Evolutionary conservation across 2,113 vertebrate genomes (phyloP), one percentile per base, ranked within the genome.

Genomic region (Crotalus viridis): DNA sequence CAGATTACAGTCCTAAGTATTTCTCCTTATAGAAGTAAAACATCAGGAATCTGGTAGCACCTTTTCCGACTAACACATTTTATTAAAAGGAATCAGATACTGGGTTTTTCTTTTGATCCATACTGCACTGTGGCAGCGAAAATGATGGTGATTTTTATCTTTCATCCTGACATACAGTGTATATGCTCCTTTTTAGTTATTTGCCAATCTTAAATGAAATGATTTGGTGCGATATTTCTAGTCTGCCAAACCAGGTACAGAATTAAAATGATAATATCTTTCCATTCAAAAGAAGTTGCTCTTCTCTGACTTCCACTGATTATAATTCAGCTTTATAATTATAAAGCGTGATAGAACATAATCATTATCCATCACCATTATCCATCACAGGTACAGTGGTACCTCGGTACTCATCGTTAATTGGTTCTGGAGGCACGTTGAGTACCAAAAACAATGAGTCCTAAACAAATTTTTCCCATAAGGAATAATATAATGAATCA

Each of bases 221-320:
- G 89, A 48, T 89, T 22, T 93, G 87, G 87, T 48, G 64, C 48
- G 64, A 91, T 22, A 52, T 95, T 92, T 92, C 33, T 43, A 21
- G 21, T 0, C 26, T 88, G 89, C 90, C 61, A 93, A 95, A 89
- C 0, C 26, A 69, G 52, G 22, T 9, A 55, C 0, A 1, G 57
- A 85, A 93, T 85, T 95, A 24, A 85, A 92, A 59, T 85, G 6
- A 17, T 92, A 92, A 91, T 89, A 26, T 3, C 57, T 89, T 74
- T 92, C 46, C 2, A 52, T 61, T 55, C n/a, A 57, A 0, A 0
- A 69, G n/a, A 93, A 93, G 39, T 55, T 46, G 85, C 89, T 89
- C 89, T 59, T 33, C 46, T 10, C 90, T 46, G 81, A 86, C 90
- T 89, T 15, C 52, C 13, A 52, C 52, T 85, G 46, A 0, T 24